phyloP scores from a whole-genome alignment of 2,888 invertebrate species.

The Panopea generosa region DNA sequence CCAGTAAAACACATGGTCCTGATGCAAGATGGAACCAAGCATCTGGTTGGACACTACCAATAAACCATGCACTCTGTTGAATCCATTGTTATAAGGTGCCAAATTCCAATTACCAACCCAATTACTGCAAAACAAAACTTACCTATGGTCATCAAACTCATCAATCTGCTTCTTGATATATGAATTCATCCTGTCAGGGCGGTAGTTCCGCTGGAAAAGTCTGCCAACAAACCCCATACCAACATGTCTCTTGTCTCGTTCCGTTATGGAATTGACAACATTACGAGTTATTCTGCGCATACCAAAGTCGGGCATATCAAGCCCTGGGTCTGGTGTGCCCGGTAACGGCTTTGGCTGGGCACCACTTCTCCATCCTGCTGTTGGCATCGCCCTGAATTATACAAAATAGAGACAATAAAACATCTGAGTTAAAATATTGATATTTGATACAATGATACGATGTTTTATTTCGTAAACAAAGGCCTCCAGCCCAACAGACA shows the following conservation, averaged over 20 bases:
- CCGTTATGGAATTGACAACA: constrained; percentile 93
- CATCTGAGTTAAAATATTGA: too few species aligned
- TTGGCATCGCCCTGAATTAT: constrained; percentile 18
- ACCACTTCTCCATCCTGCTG: constrained; percentile 54
- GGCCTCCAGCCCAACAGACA: too few species aligned
- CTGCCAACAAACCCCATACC: constrained; percentile 93
- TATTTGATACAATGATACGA: too few species aligned
- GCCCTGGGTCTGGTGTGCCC: constrained; percentile 64
- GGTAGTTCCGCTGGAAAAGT: constrained; percentile 89
- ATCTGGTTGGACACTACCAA: too few species aligned
- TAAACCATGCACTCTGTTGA: too few species aligned
- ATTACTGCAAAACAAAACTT: too few species aligned
- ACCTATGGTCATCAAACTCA: constrained; percentile 94
- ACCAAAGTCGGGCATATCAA: constrained; percentile 76
- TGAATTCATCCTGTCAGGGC: constrained; percentile 87
- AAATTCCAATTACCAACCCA: too few species aligned
- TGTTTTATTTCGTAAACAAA: too few species aligned
- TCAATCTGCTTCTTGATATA: constrained; percentile 91
- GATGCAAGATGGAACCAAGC: too few species aligned
- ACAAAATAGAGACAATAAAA: not conserved
- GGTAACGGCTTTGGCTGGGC: constrained; percentile 72
- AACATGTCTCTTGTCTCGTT: constrained; percentile 94
- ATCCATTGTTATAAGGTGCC: too few species aligned
- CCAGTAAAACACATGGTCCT: too few species aligned
- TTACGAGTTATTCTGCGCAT: constrained; percentile 80